Evolutionary conservation across 2,113 vertebrate species (phyloP), one percentile per base, ranked within the genome.

Genomic region (Calyptommatus sinebrachiatus): DNA sequence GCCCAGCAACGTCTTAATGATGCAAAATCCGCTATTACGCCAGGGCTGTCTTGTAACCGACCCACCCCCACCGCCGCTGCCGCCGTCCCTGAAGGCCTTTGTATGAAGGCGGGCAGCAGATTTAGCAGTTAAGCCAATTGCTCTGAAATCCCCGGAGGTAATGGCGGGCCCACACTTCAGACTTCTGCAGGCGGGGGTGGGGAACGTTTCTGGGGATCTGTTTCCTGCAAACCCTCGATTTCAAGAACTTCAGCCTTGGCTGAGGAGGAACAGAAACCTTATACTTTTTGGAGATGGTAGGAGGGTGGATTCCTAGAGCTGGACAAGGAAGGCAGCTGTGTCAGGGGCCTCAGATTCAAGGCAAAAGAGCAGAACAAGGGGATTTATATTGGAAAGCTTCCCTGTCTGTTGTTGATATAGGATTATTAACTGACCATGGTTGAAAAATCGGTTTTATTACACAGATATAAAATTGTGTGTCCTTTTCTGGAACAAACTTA

Each of bases 121-220:
- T 90, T 91, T 88, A 83, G 80, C 79, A 78, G 87, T 88, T 92
- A 89, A 92, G 87, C 90, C 91, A 92, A 80, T 89, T 91, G 86
- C 80, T 78, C 80, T 76, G 80, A 85, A 86, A 84, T 89, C 90
- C 85, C 91, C 41, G 73, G 77, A 86, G 88, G 84, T 68, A 89
- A 31, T 24, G 48, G 85, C 84, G 67, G 78, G 50, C 75, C 79
- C 76, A 63, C 84, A 62, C 74, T 76, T 50, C 80, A 81, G 77
- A 67, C 72, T 60, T 68, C 10, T 8, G 29, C 62, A 60, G 16
- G 41, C 46, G 8, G 71, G 2, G 22, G 53, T 83, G 75, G 74
- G 41, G 28, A 5, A 28, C n/a, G 28, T 88, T 86, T 69, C 48
- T 26, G 68, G 75, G 78, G 78, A 45, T 72, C 69, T 71, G 78